phyloP scores from a whole-genome alignment of 2,888 invertebrate species.

The Chloromyia formosa region DNA sequence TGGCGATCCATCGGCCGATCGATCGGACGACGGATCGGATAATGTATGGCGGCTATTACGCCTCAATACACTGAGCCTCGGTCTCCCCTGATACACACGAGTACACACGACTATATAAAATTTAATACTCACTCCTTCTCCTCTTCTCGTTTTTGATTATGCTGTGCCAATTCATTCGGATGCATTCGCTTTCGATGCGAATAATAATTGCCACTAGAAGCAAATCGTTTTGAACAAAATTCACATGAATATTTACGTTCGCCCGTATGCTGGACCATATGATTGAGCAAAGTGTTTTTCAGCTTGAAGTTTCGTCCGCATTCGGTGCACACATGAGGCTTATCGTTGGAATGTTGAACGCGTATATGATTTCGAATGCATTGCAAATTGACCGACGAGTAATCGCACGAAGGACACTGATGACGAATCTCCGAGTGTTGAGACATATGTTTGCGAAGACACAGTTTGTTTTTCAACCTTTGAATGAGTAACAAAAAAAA shows the following conservation, averaged over 20 bases:
- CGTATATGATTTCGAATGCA: constrained; percentile 49
- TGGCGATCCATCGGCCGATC: too few relatives aligned
- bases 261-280: constrained; percentile 53
- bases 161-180: constrained; percentile 49
- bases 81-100: too few relatives aligned
- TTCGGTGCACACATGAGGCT: constrained; percentile 50
- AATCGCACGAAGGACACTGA: constrained; percentile 48
- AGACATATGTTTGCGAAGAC: constrained; percentile 51
- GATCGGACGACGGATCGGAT: too few relatives aligned
- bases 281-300: constrained; percentile 51
- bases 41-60: too few relatives aligned
- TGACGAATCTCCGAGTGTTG: constrained; percentile 49
- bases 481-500: not conserved
- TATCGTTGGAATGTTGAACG: constrained; percentile 50
- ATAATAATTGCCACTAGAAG: constrained; percentile 53
- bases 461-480: constrained; percentile 52
- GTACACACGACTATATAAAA: too few relatives aligned
- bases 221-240: constrained; percentile 52
- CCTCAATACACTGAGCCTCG: too few relatives aligned
- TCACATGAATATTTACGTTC: constrained; percentile 50
- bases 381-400: constrained; percentile 50
- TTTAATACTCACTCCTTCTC: constrained; percentile 46
- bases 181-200: constrained; percentile 53
- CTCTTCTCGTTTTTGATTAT: constrained; percentile 48
- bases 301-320: constrained; percentile 51